A percentile compares a stretch with the other conserved stretches of the same genome.
phyloP scores from a whole-genome alignment of 2,797 vertebrate species.

The Eulemur mongoz region DNA sequence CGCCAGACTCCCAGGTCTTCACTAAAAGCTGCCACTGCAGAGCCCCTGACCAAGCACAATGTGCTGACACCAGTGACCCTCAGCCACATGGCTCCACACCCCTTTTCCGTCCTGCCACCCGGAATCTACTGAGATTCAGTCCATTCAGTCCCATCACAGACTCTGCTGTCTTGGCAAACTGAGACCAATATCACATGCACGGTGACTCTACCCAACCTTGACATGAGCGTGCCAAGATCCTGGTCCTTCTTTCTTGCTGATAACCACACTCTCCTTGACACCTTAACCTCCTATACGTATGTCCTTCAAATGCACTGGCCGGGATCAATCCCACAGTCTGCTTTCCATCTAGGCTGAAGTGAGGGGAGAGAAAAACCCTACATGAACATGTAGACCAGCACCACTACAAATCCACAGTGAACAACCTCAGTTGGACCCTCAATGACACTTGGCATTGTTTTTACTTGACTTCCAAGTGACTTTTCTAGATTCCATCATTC shows the following conservation, averaged over 20 bases:
- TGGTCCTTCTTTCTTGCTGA: neutral
- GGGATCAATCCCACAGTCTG: neutral
- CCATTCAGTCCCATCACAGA: neutral
- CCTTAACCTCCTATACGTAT: neutral
- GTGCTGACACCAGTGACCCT: neutral
- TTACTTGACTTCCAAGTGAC: neutral
- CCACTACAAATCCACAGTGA: neutral
- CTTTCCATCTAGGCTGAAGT: neutral
- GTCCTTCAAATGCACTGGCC: neutral
- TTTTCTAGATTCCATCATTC: neutral
- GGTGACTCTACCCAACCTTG: neutral
- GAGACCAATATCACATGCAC: neutral
- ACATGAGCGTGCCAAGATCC: neutral
- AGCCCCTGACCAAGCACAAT: too few species aligned
- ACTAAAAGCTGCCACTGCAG: neutral
- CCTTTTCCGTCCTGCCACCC: fast-evolving
- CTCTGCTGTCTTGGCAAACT: neutral
- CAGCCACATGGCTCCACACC: neutral
- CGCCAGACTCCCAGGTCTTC: neutral
- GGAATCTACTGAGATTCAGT: neutral
- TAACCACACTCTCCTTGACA: neutral
- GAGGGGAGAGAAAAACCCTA: neutral
- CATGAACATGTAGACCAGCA: neutral
- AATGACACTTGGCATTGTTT: neutral
- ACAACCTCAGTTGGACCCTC: neutral